These are phyloP conservation scores for Diabrotica virgifera DNA, from an alignment of 1,140 invertebrate genomes.

Conservation along the genomic window DNA sequence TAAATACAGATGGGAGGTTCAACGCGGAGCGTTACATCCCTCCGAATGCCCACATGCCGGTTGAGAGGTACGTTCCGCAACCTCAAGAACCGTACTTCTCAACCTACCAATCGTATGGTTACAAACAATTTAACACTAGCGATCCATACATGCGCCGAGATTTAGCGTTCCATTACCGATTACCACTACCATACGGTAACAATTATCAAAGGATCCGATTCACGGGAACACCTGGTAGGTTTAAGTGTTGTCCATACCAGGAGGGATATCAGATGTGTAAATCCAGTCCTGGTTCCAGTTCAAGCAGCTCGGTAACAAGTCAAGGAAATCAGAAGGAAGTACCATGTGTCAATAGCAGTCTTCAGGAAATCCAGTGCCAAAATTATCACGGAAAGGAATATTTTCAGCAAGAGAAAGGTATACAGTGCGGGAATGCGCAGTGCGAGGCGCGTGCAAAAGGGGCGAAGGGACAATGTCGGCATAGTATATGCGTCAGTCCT, in stretches of 20 bases:
- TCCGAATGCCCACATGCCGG: constrained; percentile 65
- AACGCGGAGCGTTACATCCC: constrained; percentile 55
- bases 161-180: constrained; percentile 58
- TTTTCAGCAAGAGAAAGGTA: constrained; percentile 42
- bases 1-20: constrained; percentile 31
- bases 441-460: constrained; percentile 37
- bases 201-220: constrained; percentile 44
- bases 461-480: constrained; percentile 48
- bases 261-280: constrained; percentile 40
- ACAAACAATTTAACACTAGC: constrained; percentile 45
- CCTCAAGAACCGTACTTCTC: constrained; percentile 43
- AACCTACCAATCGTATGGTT: constrained; percentile 38
- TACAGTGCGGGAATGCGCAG: constrained; percentile 45
- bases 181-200: constrained; percentile 51
- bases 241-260: constrained; percentile 44
- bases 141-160: constrained; percentile 62
- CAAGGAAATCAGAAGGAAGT: constrained; percentile 35
- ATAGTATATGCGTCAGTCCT: constrained; percentile 43
- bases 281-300: constrained; percentile 54
- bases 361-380: constrained; percentile 48
- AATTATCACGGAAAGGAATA: constrained; percentile 38
- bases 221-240: constrained; percentile 40
- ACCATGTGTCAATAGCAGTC: constrained; percentile 33
- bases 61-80: constrained; percentile 63
- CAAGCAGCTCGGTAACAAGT: constrained; percentile 46